phyloP scores from a whole-genome alignment of 1,140 invertebrate species.

The Penaeus indicus region DNA sequence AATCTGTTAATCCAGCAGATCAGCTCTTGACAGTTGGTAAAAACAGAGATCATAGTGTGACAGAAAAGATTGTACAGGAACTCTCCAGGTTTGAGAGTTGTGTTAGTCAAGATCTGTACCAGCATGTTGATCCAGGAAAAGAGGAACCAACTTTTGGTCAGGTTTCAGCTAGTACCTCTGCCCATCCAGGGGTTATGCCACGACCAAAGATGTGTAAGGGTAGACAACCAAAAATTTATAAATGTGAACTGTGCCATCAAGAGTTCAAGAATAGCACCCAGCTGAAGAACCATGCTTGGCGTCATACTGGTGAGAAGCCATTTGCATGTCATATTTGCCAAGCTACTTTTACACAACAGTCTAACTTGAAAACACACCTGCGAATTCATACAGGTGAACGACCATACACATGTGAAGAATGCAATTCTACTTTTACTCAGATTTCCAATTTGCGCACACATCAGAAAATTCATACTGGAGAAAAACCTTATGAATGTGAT shows the following conservation, averaged over 20 bases:
- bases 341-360: slow-evolving; percentile 68
- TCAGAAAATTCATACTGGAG: slow-evolving; percentile 68
- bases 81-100: too few relatives aligned
- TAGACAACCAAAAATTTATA: slow-evolving; percentile 61
- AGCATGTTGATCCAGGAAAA: too few relatives aligned
- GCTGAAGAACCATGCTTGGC: slow-evolving; percentile 67
- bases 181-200: slow-evolving; percentile 23
- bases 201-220: slow-evolving; percentile 40
- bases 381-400: slow-evolving; percentile 66
- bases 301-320: slow-evolving; percentile 68
- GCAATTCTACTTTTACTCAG: slow-evolving; percentile 64
- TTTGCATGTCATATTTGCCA: slow-evolving; percentile 69
- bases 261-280: slow-evolving; percentile 67
- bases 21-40: too few relatives aligned
- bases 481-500: slow-evolving; percentile 75
- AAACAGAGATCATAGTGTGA: too few relatives aligned
- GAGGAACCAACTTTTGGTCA: background rate
- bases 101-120: too few relatives aligned
- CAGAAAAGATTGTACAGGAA: too few relatives aligned
- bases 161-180: slow-evolving; percentile 28
- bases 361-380: slow-evolving; percentile 66
- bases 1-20: too few relatives aligned
- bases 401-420: slow-evolving; percentile 65
- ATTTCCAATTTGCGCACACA: slow-evolving; percentile 66
- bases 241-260: slow-evolving; percentile 63